Evolutionary conservation across 2,113 vertebrate genomes (phyloP), one percentile per base, ranked within the genome.

Genomic region (Proteles cristata): DNA sequence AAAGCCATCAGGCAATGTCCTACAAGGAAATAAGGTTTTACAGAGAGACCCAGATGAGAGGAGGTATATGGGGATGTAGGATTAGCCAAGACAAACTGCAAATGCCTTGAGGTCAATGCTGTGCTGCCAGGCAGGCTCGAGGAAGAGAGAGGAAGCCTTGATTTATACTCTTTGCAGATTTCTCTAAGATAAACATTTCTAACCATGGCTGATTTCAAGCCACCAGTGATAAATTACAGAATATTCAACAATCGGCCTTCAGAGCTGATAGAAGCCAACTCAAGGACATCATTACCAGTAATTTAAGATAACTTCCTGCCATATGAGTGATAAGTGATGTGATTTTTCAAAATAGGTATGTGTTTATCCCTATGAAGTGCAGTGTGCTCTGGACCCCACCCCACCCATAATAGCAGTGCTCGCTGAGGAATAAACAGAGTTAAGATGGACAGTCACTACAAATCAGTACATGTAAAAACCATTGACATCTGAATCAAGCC

Each of bases 191-290:
- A 35, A 93, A 68, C 39, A 28, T 74, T 50, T 76, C 73, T 53
- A 39, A 39, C 87, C 10, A 4, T 25, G 39, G 66, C 80, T 77
- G 88, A 89, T 33, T 74, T 92, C 87, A 95, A 96, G 55, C 88
- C 63, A 63, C 48, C 63, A 68, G 26, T 33, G 76, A 83, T 3
- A 55, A 66, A 69, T 84, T 71, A 39, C 74, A 11, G 4, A 77
- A 43, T 65, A 53, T 68, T 95, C 86, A 81, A 61, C 61, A 89
- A 25, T 4, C 65, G 58, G 73, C 63, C 45, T 14, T 39, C 45
- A 26, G 39, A 55, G 48, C 21, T 68, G 66, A n/a, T 19, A n/a
- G 0, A 3, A 71, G 71, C 21, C 19, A 66, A 10, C 82, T 69
- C 50, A 66, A 58, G 25, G 21, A 35, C 58, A n/a, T 35, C 33